Base-by-base conservation (phyloP, 2,113 vertebrate species). In the Cranoglanis bouderius region DNA sequence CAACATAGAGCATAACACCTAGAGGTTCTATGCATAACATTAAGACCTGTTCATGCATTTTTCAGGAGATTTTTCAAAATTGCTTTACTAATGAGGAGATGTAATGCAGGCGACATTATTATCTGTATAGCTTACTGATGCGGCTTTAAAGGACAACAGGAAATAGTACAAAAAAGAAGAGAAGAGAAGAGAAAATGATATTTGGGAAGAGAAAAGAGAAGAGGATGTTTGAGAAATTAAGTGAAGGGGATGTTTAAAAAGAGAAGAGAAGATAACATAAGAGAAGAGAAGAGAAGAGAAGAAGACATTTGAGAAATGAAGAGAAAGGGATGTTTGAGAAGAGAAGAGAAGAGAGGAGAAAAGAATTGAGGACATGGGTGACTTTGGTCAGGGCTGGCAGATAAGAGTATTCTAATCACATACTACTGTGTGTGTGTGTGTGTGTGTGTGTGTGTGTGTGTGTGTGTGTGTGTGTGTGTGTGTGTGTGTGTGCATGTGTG, bases 391-490 rank as follows among this genome's bases (percentile, higher is more conserved):
- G 82, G 29, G n/a, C 14, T 51, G 55, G 40, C 26, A 83, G 85
- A 89, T 88, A 85, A 82, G 24, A 67, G 57, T 53, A 26, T 18
- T 10, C 85, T 89, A 86, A 89, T 82, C 85, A 86, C 65, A 46
- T 32, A 86, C 16, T 72, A 29, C 74, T 86, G 82, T 87, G 85
- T 90, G 81, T 49, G 77, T 83, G 72, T 90, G 81, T 49, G 77
- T 86, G 82, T 87, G 85, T 90, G 81, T 49, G 77, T 86, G 82
- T 90, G 81, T 49, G 77, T 86, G 82, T 87, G 85, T 90, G 81
- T 49, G 77, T 86, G 82, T 87, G 85, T 90, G 81, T 49, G 77
- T 86, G 82, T 87, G 85, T 90, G 81, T 49, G 77, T 86, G 77
- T 87, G 85, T 90, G 81, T 49, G 77, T 86, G 82, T 87, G 85